phyloP scores from a whole-genome alignment of 2,113 vertebrate genomes.

The Myxocyprinus asiaticus region DNA sequence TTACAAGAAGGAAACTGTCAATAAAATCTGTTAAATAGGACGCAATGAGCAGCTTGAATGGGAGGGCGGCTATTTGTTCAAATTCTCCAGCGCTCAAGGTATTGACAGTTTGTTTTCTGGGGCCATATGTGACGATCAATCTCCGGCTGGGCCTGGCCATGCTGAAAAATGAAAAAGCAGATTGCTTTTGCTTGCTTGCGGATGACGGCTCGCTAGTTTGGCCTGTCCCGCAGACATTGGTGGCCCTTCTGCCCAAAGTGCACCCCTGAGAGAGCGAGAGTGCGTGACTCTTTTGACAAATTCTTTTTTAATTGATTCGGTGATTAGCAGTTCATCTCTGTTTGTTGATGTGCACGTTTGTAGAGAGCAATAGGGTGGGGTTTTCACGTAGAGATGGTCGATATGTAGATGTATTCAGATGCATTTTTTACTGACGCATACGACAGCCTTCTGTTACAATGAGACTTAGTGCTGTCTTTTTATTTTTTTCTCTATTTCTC shows the following conservation, averaged over 20 bases:
- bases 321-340: conserved; percentile 90
- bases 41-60: conserved; percentile 90
- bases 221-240: conserved; percentile 73
- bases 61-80: conserved; percentile 93
- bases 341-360: conserved; percentile 77
- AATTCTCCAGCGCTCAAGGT: conserved; percentile 90
- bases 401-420: conserved; percentile 45
- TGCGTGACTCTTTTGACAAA: conserved; percentile 86
- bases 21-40: conserved; percentile 99
- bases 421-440: neutral
- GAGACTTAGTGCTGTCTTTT: neutral
- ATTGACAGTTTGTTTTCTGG: conserved; percentile 97
- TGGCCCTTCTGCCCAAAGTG: conserved; percentile 87
- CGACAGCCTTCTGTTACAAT: neutral
- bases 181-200: conserved; percentile 87
- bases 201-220: conserved; percentile 86
- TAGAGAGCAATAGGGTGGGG: conserved; percentile 76
- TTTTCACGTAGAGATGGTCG: conserved; percentile 67
- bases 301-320: conserved; percentile 93
- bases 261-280: conserved; percentile 78
- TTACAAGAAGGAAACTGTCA: conserved; percentile 99
- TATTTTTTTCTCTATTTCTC: neutral
- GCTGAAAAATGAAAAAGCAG: conserved; percentile 93
- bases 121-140: conserved; percentile 96
- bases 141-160: conserved; percentile 88